A percentile compares a stretch with the other conserved stretches of the same genome.
phyloP scores from a whole-genome alignment of 2,888 invertebrate genomes.

The Chrysotoxum bicinctum region DNA sequence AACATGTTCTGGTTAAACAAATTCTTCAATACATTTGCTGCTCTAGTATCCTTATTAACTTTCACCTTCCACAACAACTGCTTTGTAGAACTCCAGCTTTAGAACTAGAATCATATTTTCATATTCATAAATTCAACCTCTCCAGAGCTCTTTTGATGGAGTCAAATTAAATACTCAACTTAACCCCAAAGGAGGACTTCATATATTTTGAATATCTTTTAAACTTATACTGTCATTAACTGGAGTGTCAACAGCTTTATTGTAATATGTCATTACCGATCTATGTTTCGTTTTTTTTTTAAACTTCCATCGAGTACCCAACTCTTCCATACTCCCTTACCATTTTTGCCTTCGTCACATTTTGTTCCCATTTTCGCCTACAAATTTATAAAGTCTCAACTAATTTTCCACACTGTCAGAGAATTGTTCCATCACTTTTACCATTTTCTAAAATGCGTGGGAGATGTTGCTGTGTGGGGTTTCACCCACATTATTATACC shows the following conservation, averaged over 20 bases:
- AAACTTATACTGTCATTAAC: slow-evolving; percentile 9
- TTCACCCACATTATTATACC: not conserved
- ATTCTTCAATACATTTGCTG: not conserved
- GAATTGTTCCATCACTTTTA: slow-evolving; percentile 39
- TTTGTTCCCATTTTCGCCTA: slow-evolving; percentile 12
- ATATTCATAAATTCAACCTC: not conserved
- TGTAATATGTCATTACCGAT: slow-evolving; percentile 34
- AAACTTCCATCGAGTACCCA: too few relatives aligned
- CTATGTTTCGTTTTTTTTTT: not conserved
- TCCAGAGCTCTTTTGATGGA: too few relatives aligned
- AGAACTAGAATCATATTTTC: too few relatives aligned
- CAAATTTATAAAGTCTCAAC: slow-evolving; percentile 42
- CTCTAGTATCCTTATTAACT: not conserved
- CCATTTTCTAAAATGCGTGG: slow-evolving; percentile 20
- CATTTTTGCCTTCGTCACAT: not conserved
- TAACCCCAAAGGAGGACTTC: too few relatives aligned
- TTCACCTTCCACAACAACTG: not conserved
- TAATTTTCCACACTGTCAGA: slow-evolving; percentile 67
- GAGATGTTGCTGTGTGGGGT: slow-evolving; percentile 10
- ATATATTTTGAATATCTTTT: not conserved
- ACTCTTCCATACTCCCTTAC: not conserved
- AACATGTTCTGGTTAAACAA: not conserved
- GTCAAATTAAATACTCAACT: not conserved
- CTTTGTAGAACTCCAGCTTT: not conserved
- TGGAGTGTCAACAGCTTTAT: slow-evolving; percentile 35